These are phyloP conservation scores for Neofelis nebulosa DNA, from an alignment of 2,113 vertebrate species.

Conservation along the genomic window DNA sequence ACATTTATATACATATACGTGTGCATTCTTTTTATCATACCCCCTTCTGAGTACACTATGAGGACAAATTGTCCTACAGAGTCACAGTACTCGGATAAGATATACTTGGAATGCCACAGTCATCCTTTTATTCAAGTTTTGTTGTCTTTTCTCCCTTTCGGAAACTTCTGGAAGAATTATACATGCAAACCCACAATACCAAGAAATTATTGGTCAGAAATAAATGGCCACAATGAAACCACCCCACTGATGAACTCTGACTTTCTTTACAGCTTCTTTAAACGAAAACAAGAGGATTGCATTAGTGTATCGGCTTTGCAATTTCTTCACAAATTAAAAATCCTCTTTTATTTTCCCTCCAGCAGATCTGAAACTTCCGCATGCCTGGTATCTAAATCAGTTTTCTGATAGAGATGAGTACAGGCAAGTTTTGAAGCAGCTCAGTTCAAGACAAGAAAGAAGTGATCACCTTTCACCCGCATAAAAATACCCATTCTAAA, in stretches of 20 bases:
- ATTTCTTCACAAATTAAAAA: constrained; percentile 37
- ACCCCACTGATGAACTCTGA: neutral
- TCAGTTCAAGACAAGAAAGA: neutral
- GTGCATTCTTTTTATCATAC: neutral
- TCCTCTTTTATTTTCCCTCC: neutral
- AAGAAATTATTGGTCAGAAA: constrained; percentile 5
- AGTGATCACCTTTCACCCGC: neutral
- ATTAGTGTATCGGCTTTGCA: neutral
- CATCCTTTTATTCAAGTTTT: neutral
- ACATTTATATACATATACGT: neutral
- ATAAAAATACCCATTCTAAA: neutral
- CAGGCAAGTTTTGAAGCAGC: neutral
- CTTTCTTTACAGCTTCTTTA: neutral
- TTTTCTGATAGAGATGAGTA: neutral
- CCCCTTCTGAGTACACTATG: neutral
- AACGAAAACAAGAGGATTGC: neutral
- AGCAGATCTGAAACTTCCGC: neutral
- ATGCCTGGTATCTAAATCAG: neutral
- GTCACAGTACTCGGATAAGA: neutral
- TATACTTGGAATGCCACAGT: neutral
- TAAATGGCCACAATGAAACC: neutral
- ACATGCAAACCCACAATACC: neutral
- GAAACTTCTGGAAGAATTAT: constrained; percentile 14
- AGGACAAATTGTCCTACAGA: neutral
- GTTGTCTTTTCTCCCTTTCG: neutral